Base-by-base conservation (phyloP, 1,140 invertebrate species). In the Antheraea pernyi region DNA sequence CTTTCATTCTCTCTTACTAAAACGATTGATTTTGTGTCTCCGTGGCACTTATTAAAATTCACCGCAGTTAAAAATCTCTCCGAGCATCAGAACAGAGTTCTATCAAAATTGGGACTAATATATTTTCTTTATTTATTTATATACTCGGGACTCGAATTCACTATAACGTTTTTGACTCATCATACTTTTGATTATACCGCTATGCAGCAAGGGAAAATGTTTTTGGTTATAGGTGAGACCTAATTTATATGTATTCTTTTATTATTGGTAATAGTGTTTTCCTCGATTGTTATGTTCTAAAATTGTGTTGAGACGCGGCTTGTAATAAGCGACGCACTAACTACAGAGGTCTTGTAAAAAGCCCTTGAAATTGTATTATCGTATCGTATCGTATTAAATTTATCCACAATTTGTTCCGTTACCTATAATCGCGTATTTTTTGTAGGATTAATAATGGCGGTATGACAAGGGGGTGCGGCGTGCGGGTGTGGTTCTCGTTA, bases 181-280 rank as follows among this genome's bases (percentile, higher is more conserved):
- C 95, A 98, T 77, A 95, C 96, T 59, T 99, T 99, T 85, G 93
- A 96, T 42, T 99, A 98, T 85, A 96, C 95, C 39, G 97, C 98
- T 37, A 98, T 98, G 95, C 96, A 99, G 86, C 99, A 99, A 93
- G 99, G 98, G 8, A 98, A 96, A 94, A 99, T 99, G 97, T 99
- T 99, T 90, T 95, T 99, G 76, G 96, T 96, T 48, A 97, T 99
- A 75, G 99, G 99, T 89, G 84, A 88, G 83, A 42, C 39, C 22
- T 30, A 1, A 37, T 36, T 64, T 7, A 10, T 18, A 37, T 18
- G 13, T 36, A 63, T 30, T 30, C 8, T 63, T 3, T 3, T 30
- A n/a, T 63, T 7, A 30, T 30, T 30, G n/a, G n/a, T n/a, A n/a
- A n/a, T n/a, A n/a, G n/a, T n/a, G n/a, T n/a, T n/a, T n/a, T n/a